phyloP scores from a whole-genome alignment of 2,888 invertebrate species.

The Meandrusa payeni region DNA sequence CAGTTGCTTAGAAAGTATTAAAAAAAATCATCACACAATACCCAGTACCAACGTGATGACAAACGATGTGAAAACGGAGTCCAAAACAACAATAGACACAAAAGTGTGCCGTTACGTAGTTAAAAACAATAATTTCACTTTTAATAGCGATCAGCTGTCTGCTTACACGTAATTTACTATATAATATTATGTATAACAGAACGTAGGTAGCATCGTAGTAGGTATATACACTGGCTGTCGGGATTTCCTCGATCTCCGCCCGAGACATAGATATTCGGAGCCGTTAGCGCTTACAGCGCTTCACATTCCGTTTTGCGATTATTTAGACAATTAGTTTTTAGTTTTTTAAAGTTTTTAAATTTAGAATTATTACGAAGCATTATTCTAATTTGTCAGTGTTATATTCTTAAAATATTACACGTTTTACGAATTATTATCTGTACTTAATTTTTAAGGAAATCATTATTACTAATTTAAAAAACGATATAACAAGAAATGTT shows the following conservation, averaged over 20 bases:
- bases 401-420: too few species aligned
- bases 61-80: too few species aligned
- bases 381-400: neutral
- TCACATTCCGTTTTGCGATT: constrained; percentile 14
- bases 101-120: neutral
- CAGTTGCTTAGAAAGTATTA: too few species aligned
- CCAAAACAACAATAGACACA: too few species aligned
- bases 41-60: too few species aligned
- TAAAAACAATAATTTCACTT: constrained; percentile 43
- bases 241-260: constrained; percentile 58
- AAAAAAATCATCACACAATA: too few species aligned
- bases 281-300: constrained; percentile 53
- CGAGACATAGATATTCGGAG: constrained; percentile 50
- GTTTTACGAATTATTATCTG: too few species aligned
- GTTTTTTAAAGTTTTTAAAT: constrained; percentile 1
- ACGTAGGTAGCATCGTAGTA: constrained; percentile 38
- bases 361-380: neutral
- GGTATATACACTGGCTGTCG: constrained; percentile 38
- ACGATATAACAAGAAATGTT: too few species aligned
- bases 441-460: too few species aligned
- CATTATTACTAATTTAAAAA: too few species aligned
- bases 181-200: constrained; percentile 53
- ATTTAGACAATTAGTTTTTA: neutral
- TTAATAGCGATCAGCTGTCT: constrained; percentile 58
- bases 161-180: constrained; percentile 60